These are phyloP conservation scores for Pardosa pseudoannulata DNA, from an alignment of 2,888 invertebrate genomes.

Conservation along the genomic window DNA sequence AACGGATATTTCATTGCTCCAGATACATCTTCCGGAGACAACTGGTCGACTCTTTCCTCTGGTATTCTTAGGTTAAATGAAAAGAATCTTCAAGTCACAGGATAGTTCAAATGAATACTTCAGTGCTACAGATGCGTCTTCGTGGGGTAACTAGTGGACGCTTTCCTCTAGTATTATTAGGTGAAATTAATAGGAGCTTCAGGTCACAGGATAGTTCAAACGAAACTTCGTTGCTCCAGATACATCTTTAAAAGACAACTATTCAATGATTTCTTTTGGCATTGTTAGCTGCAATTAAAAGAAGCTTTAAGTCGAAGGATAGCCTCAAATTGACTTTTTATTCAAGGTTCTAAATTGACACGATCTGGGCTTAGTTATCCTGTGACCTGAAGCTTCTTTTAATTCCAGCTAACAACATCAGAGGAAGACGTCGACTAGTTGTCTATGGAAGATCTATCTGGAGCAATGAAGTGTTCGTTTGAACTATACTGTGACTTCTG, in stretches of 20 bases:
- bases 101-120: slow-evolving; percentile 76
- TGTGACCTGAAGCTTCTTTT: too few relatives aligned
- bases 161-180: slow-evolving; percentile 74
- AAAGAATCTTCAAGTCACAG: too few relatives aligned
- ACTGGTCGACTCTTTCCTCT: slow-evolving; percentile 75
- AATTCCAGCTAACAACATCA: slow-evolving; percentile 75
- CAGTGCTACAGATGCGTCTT: slow-evolving; percentile 75
- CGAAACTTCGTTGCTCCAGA: slow-evolving; percentile 75
- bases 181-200: too few relatives aligned
- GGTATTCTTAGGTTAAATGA: slow-evolving; percentile 75
- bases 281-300: slow-evolving; percentile 76
- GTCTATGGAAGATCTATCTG: slow-evolving; percentile 76
- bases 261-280: slow-evolving; percentile 75
- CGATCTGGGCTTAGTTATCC: too few relatives aligned
- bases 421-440: slow-evolving; percentile 75
- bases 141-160: slow-evolving; percentile 75
- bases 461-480: slow-evolving; percentile 76
- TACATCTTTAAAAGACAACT: slow-evolving; percentile 76
- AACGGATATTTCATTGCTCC: slow-evolving; percentile 76
- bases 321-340: too few relatives aligned
- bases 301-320: too few relatives aligned
- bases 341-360: too few relatives aligned
- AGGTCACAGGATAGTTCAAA: too few relatives aligned
- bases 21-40: slow-evolving; percentile 76
- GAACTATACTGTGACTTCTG: too few relatives aligned